Conservation (phyloP, 2,113 vertebrate genomes). For the Ctenomys sociabilis region DNA sequence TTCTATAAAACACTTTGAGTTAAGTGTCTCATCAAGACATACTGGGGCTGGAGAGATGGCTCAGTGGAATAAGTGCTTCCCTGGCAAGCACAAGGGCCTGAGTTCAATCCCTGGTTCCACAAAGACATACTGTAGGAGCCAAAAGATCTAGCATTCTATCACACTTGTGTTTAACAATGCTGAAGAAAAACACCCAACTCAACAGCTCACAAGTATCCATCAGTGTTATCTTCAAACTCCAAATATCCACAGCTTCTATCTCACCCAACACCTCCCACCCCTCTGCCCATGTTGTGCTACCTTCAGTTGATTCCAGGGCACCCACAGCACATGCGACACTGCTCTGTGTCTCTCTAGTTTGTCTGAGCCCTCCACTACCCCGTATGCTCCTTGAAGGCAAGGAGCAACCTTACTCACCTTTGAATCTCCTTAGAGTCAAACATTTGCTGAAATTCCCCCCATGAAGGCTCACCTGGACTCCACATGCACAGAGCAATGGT, state of each 20-base stretch:
- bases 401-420: background rate
- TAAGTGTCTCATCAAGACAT: constrained; percentile 7
- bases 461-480: background rate
- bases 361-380: background rate
- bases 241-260: background rate
- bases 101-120: too few species aligned
- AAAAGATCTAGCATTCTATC: background rate
- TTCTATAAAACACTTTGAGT: constrained; percentile 28
- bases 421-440: background rate
- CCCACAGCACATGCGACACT: background rate
- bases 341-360: background rate
- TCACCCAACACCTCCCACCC: background rate
- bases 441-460: background rate
- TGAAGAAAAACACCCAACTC: background rate
- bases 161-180: background rate
- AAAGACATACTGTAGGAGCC: background rate
- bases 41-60: too few species aligned
- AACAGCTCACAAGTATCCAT: background rate
- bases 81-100: too few species aligned
- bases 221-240: constrained; percentile 12
- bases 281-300: background rate
- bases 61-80: too few species aligned
- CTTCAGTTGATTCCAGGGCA: background rate
- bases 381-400: background rate
- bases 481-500: background rate